Percentiles rank a stretch among this genome's conserved stretches.
These are phyloP conservation scores for Petrophora chlorosata DNA, from an alignment of 2,888 invertebrate genomes.

Conservation along the genomic window DNA sequence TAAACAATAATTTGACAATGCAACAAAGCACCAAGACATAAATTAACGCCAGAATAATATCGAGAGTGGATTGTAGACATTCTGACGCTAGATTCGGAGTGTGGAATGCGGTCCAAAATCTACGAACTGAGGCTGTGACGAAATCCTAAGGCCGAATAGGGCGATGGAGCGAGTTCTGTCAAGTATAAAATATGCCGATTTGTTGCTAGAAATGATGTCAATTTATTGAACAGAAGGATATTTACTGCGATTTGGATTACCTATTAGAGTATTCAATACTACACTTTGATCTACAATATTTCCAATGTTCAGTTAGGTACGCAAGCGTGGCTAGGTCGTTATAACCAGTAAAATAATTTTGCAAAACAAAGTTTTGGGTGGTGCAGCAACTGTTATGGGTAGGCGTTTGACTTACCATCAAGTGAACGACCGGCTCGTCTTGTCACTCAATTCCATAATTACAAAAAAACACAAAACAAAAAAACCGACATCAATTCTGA, in stretches of 20 bases:
- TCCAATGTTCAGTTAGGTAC: too few relatives aligned
- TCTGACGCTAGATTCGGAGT: conserved; percentile 28
- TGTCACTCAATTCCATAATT: too few relatives aligned
- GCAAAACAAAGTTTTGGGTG: too few relatives aligned
- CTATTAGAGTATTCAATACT: conserved; percentile 1
- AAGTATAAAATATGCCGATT: conserved; percentile 29
- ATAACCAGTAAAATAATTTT: too few relatives aligned
- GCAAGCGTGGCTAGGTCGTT: too few relatives aligned
- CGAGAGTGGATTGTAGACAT: conserved; percentile 30
- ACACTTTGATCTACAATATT: neutral
- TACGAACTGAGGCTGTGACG: conserved; percentile 34
- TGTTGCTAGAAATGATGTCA: conserved; percentile 16
- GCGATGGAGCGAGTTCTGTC: conserved; percentile 32
- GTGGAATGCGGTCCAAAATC: conserved; percentile 23
- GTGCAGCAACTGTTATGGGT: too few relatives aligned
- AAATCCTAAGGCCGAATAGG: conserved; percentile 35
- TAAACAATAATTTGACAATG: conserved; percentile 32
- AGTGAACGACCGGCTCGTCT: too few relatives aligned
- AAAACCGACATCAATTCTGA: too few relatives aligned
- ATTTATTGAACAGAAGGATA: conserved; percentile 21
- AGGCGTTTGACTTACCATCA: too few relatives aligned
- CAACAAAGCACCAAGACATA: conserved; percentile 26
- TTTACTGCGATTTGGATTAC: conserved; percentile 3
- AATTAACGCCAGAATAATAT: conserved; percentile 26
- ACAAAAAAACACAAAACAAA: too few relatives aligned